These are phyloP conservation scores for Fistularia tabacaria DNA, from an alignment of 2,797 vertebrate genomes.

Conservation along the genomic window DNA sequence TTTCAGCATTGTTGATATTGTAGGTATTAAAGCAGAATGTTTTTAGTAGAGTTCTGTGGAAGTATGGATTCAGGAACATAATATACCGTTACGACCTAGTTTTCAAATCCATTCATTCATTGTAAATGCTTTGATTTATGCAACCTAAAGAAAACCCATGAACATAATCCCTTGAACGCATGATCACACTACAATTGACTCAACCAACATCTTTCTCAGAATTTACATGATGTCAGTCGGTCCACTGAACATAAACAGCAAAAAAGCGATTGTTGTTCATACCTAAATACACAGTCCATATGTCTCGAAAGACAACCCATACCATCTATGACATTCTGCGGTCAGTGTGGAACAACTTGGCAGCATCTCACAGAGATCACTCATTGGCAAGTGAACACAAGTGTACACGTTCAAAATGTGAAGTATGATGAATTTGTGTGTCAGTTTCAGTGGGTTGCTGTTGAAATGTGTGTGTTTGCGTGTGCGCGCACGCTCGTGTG, in stretches of 20 bases:
- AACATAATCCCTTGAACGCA: no score
- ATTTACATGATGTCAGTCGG: conserved; percentile 8
- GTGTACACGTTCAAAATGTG: conserved; percentile 39
- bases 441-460: conserved; percentile 17
- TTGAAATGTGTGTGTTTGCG: conserved; percentile 20
- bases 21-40: no score
- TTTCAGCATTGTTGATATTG: no score
- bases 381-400: conserved; percentile 51
- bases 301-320: conserved; percentile 51
- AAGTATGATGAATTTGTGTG: conserved; percentile 19
- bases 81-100: no score
- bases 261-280: conserved; percentile 30
- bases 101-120: no score
- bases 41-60: no score
- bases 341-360: conserved; percentile 54
- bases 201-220: no score
- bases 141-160: no score
- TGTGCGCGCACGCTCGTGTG: not conserved
- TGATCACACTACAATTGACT: no score
- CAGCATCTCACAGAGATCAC: conserved; percentile 55
- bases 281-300: conserved; percentile 43
- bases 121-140: no score
- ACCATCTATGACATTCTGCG: conserved; percentile 59
- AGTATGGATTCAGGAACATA: no score
- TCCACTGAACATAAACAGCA: conserved; percentile 18